Evolutionary conservation across 2,888 invertebrate genomes (phyloP), one percentile per base, ranked within the genome.

Genomic region (Mycogona germanica): DNA sequence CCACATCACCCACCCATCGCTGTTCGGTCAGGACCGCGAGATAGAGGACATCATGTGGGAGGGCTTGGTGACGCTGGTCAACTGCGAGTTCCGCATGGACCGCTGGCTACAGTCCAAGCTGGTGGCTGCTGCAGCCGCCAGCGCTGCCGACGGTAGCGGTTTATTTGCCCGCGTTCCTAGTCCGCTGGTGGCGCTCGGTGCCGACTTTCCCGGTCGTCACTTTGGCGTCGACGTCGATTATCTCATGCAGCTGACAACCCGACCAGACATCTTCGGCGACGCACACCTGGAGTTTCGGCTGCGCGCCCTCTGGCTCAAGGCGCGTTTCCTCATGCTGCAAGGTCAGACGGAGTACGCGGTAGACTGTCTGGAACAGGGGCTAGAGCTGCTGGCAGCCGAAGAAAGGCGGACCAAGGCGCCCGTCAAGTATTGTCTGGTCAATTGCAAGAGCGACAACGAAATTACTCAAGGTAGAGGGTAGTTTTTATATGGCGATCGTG

Each of bases 1-100:
- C 61, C 78, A 79, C 63, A 70, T 74, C 47, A 73, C 74, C 42
- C 74, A 73, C 60, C 73, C 74, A 17, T 70, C 71, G 49, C 64
- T 73, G 1, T 72, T 60, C 37, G 66, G 66, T 54, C 64, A 64
- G 21, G 69, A 72, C 41, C 61, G 65, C n/a, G 61, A 66, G 1
- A 70, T 72, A 57, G 67, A 70, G 38, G 64, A 69, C 51, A 60
- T 75, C 9, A 69, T 69, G 59, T 64, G 69, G 19, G 75, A 76
- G 64, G 72, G 73, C 9, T 67, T 55, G 25, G 57, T 57, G 48
- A 47, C 76, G 17, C 64, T 79, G 48, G 64, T 77, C 19, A 75
- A 72, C 62, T 72, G 73, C 19, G 79, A 79, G 68, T 66, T 78
- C 49, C 68, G 72, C 54, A 65, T 73, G 50, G 66, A 66, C 49